Conservation (phyloP, 2,888 invertebrate species). For the Ormyrus rosae region DNA sequence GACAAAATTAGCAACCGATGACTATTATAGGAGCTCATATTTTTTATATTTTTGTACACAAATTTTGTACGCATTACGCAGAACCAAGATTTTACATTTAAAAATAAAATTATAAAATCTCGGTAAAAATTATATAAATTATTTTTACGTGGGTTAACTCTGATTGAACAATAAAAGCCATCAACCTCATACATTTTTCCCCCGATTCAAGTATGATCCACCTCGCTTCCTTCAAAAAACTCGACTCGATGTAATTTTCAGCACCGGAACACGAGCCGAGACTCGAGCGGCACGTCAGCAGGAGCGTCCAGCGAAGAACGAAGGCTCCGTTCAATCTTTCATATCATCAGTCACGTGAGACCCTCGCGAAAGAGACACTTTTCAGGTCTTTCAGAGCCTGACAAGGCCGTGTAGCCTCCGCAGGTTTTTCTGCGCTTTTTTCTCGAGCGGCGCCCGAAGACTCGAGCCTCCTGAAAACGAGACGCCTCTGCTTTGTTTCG, state of each 20-base stretch:
- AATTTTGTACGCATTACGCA: too few relatives aligned
- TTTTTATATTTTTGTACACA: too few relatives aligned
- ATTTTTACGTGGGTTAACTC: too few relatives aligned
- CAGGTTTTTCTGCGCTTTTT: conserved; percentile 1
- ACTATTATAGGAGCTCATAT: too few relatives aligned
- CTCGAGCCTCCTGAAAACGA: neutral
- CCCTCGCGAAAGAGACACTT: conserved; percentile 1
- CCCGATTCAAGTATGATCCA: too few relatives aligned
- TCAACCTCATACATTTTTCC: too few relatives aligned
- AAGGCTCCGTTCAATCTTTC: conserved; percentile 25
- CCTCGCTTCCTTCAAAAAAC: neutral
- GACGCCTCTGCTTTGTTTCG: neutral
- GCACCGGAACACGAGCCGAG: neutral
- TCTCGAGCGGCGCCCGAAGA: neutral
- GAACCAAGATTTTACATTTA: too few relatives aligned
- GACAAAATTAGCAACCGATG: too few relatives aligned
- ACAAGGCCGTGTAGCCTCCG: neutral
- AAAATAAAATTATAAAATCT: too few relatives aligned
- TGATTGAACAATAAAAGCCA: too few relatives aligned
- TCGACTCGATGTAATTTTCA: conserved; percentile 37
- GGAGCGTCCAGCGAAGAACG: neutral
- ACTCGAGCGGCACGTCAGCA: neutral
- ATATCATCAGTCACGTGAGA: conserved; percentile 45
- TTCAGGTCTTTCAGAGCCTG: conserved; percentile 19
- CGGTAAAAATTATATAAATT: too few relatives aligned